Evolutionary conservation across 2,797 vertebrate species (phyloP).

Genomic region (Amblyopsis hoosieri): DNA sequence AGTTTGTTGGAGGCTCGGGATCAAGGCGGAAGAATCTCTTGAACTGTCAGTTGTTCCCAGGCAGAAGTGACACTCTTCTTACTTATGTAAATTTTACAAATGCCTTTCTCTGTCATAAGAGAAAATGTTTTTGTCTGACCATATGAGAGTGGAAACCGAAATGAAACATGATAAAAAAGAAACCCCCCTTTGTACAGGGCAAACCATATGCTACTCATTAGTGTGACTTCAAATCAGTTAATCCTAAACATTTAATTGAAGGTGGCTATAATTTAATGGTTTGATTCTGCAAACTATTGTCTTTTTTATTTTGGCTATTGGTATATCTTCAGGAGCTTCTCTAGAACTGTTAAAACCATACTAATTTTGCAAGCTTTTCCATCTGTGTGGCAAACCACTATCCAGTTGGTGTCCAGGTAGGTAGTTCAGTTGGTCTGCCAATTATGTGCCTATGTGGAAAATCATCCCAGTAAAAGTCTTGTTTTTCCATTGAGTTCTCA

Average conservation of each 20-base stretch:
- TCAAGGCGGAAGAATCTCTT: constrained; percentile 18
- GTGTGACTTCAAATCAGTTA: constrained; percentile 61
- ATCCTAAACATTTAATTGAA: constrained; percentile 67
- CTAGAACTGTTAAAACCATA: no score
- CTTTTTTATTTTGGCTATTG: constrained; percentile 43
- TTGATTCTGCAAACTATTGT: constrained; percentile 85
- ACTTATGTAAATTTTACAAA: constrained; percentile 27
- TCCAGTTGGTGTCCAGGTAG: no score
- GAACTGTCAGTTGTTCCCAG: constrained; percentile 41
- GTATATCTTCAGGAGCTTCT: constrained; percentile 12
- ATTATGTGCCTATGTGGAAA: no score
- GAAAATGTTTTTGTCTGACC: constrained; percentile 41
- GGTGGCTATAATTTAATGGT: constrained; percentile 77
- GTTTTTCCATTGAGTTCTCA: no score
- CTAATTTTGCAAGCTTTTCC: no score
- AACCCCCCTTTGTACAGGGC: constrained; percentile 47
- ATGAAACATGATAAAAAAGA: constrained; percentile 41
- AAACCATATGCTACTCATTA: constrained; percentile 40
- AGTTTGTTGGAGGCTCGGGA: constrained; percentile 40
- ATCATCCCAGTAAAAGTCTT: no score
- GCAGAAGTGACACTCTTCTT: constrained; percentile 33
- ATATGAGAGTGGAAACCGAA: constrained; percentile 14
- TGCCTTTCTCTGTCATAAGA: constrained; percentile 27
- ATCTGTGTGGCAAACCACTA: no score
- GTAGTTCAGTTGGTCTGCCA: no score